These are phyloP conservation scores for Polyploca ridens DNA, from an alignment of 2,888 invertebrate genomes.

Conservation along the genomic window DNA sequence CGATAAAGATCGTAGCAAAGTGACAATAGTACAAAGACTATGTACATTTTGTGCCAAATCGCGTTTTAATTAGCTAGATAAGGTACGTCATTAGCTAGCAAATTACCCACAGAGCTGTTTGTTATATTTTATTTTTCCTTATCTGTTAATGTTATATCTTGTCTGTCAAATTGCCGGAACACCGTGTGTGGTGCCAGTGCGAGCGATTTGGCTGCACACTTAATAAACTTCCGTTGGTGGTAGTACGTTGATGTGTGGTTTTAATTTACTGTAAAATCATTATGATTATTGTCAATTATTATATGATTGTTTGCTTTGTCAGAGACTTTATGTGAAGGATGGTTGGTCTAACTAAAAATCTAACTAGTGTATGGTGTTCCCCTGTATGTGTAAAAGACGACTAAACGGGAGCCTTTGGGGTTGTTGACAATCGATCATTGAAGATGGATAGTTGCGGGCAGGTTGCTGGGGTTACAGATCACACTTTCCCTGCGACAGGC, in stretches of 20 bases:
- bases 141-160: conserved; percentile 75
- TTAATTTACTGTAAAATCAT: neutral
- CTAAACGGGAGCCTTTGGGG: neutral
- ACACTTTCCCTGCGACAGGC: too few species aligned
- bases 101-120: conserved; percentile 73
- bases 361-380: neutral
- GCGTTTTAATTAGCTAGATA: conserved; percentile 82
- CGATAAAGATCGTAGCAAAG: conserved; percentile 67
- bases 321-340: too few species aligned
- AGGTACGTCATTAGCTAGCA: conserved; percentile 75
- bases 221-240: neutral
- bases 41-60: conserved; percentile 70
- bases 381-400: neutral
- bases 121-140: conserved; percentile 76
- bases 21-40: conserved; percentile 57
- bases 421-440: too few species aligned
- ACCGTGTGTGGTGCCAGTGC: conserved; percentile 34
- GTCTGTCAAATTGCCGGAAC: conserved; percentile 71
- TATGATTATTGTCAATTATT: neutral
- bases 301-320: neutral
- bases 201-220: conserved; percentile 20
- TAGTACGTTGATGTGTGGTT: neutral
- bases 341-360: too few species aligned
- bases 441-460: too few species aligned
- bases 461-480: too few species aligned